Percentiles rank a stretch among this genome's conserved stretches.
These are phyloP conservation scores for Chymomyza procnemis DNA, from an alignment of 2,888 invertebrate species.

Conservation along the genomic window DNA sequence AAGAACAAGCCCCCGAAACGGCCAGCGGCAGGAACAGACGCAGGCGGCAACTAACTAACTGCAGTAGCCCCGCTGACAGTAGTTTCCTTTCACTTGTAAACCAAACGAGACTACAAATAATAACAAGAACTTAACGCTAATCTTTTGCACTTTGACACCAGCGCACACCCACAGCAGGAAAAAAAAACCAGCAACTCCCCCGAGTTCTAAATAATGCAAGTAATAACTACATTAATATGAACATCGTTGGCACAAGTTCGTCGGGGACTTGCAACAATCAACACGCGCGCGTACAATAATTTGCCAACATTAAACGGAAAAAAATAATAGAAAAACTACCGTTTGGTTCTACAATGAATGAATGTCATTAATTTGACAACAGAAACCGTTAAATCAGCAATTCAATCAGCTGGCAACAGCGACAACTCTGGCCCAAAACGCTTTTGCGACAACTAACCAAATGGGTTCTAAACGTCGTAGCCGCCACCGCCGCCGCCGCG, in stretches of 20 bases:
- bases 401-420: slow-evolving; percentile 57
- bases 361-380: slow-evolving; percentile 76
- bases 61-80: not conserved
- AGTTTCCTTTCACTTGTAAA: slow-evolving; percentile 11
- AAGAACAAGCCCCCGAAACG: not conserved
- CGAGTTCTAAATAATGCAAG: slow-evolving; percentile 66
- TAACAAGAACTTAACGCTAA: slow-evolving; percentile 67
- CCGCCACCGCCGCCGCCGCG: slow-evolving; percentile 57
- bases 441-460: slow-evolving; percentile 15
- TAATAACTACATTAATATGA: slow-evolving; percentile 71
- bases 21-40: not conserved
- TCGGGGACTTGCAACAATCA: slow-evolving; percentile 22
- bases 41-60: not conserved
- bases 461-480: slow-evolving; percentile 14
- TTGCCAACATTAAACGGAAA: slow-evolving; percentile 41
- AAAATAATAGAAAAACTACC: slow-evolving; percentile 65
- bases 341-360: slow-evolving; percentile 65
- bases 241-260: slow-evolving; percentile 33
- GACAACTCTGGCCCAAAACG: slow-evolving; percentile 17
- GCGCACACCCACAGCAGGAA: slow-evolving; percentile 41
- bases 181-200: slow-evolving; percentile 22
- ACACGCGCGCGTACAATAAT: not conserved
- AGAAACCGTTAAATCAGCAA: slow-evolving; percentile 73
- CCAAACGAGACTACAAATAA: slow-evolving; percentile 52
- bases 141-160: slow-evolving; percentile 68